Base-by-base conservation (phyloP, 2,888 invertebrate species). In the Brenthis hecate region DNA sequence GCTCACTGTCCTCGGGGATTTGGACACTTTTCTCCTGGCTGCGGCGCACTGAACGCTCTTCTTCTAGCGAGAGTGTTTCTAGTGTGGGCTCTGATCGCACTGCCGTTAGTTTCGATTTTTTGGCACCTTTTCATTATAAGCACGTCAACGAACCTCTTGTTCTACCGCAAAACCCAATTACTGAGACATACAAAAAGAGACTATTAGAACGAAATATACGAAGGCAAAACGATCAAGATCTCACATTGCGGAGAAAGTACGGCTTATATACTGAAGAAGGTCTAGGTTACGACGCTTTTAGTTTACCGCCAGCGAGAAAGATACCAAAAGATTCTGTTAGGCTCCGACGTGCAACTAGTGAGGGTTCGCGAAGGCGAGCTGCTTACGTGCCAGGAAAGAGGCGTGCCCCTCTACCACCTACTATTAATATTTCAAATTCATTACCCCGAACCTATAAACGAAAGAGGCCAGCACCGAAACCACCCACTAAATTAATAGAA, bases 381-480 rank as follows among this genome's bases (percentile, higher is more conserved):
- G 94, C 94, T 5, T 95, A 96, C 88, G 96, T 96, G 0, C 96
- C 96, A 74, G 96, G 96, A 32, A 96, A 96, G 83, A 87, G 96
- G 62, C 94, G 94, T 79, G 96, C 96, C 0, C 96, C 96, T 0
- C 94, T 93, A 73, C 96, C 96, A 6, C 96, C 96, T 0, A 81
- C 78, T n/a, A 87, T 72, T 73, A 83, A 76, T 23, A 64, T 72
- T 57, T 76, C 75, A 2, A 91, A 93, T 3, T 91, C 94, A 11
- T 93, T 93, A 51, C 74, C 78, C 28, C 77, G 79, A 63, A 80
- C 80, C 36, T 81, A 82, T 64, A 80, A 81, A 57, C 81, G 88
- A 78, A 94, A 94, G 76, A 85, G 94, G 72, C 94, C 88, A 19
- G 94, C 94, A 1, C 94, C 94, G 6, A 92, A 88, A 71, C 94